Base-by-base conservation (phyloP, 2,113 vertebrate genomes). In the Hydropotes inermis region DNA sequence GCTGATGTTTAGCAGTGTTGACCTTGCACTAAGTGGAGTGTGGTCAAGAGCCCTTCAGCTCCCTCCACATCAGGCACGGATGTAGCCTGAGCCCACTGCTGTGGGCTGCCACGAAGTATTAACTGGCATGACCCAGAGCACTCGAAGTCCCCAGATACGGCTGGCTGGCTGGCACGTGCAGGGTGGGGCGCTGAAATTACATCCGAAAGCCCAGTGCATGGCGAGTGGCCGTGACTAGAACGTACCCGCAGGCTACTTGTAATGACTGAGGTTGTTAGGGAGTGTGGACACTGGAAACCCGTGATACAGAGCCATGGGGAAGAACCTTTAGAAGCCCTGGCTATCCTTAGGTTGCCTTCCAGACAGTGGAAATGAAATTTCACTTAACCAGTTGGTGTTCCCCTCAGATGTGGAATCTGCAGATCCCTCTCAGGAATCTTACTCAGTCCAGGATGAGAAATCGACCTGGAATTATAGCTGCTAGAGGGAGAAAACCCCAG, bases 11-110 rank as follows among this genome's bases (percentile, higher is more conserved):
- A 52, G 76, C 88, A 8, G 0, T 43, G 55, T 95, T 83, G 85
- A 92, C 95, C 85, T 94, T 54, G 30, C 1, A 0, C 58, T 94
- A 47, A 96, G 90, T 95, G 85, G 82, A 94, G 78, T 52, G 16
- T 64, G 67, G 81, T 97, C 96, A 85, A 95, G 97, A 88, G 87
- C 97, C 76, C 90, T 98, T 91, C 78, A 96, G 94, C 60, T n/a
- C 57, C 88, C 96, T 96, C 92, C 91, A 36, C 91, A 28, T 39
- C 14, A 81, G 89, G 54, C 57, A 4, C 2, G 11, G 81, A n/a
- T n/a, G 28, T 55, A 11, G 60, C 70, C 88, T 3, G 1, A 83
- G 83, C 64, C 74, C 39, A 5, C 43, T 92, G 52, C 79, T 92
- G 28, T 12, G 9, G 52, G 43, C 95, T 76, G 79, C 84, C 61